A percentile compares a stretch with the other conserved stretches of the same genome.
Evolutionary conservation across 2,113 vertebrate genomes (phyloP).

Genomic region (Alosa alosa): DNA sequence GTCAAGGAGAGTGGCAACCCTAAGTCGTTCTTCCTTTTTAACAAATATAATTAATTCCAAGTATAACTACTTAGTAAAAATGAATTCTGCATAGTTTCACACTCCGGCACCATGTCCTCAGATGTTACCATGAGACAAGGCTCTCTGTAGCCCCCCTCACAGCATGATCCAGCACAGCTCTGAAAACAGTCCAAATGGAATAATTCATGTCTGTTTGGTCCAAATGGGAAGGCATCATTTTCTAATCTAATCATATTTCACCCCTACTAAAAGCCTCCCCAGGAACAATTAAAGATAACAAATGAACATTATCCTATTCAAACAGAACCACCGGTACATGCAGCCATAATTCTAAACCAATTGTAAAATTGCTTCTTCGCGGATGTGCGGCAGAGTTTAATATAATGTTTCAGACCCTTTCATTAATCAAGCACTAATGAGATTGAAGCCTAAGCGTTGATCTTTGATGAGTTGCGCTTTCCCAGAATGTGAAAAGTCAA

Average conservation of each 20-base stretch:
- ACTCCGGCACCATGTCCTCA: constrained; percentile 34
- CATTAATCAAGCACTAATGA: constrained; percentile 75
- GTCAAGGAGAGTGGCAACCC: too few species aligned
- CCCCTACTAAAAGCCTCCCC: constrained; percentile 73
- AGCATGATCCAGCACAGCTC: constrained; percentile 43
- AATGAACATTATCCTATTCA: constrained; percentile 68
- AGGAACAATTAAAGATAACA: constrained; percentile 75
- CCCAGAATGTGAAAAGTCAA: constrained; percentile 36
- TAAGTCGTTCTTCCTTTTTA: too few species aligned
- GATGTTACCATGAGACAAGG: constrained; percentile 32
- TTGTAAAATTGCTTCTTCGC: constrained; percentile 70
- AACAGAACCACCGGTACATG: constrained; percentile 60
- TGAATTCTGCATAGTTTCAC: constrained; percentile 24
- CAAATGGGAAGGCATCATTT: constrained; percentile 53
- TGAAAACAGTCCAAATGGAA: constrained; percentile 54
- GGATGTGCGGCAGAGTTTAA: constrained; percentile 66
- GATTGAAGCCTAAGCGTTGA: constrained; percentile 63
- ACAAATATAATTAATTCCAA: too few species aligned
- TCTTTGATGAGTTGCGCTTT: constrained; percentile 54
- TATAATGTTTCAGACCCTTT: constrained; percentile 65
- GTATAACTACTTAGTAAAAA: background rate
- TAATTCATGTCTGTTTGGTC: constrained; percentile 54
- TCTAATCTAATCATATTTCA: constrained; percentile 69
- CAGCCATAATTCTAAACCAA: constrained; percentile 72
- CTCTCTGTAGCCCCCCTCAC: constrained; percentile 35